These are phyloP conservation scores for Upupa epops DNA, from an alignment of 2,113 vertebrate genomes.

Conservation along the genomic window DNA sequence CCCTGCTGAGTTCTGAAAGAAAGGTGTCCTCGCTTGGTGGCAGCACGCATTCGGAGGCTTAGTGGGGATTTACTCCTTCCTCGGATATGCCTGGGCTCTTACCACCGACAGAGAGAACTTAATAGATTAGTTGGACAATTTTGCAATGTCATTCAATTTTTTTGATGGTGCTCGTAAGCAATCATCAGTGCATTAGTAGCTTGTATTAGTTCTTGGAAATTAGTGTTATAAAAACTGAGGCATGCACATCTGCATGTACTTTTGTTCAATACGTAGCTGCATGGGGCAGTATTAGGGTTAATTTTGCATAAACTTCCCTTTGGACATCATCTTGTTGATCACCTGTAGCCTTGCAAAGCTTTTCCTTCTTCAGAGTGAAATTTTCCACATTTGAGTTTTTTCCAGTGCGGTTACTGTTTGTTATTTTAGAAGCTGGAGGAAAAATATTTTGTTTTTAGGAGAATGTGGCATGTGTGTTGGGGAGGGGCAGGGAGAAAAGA, in stretches of 20 bases:
- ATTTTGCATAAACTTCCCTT: neutral
- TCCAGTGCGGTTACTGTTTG: neutral
- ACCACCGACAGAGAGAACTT: neutral
- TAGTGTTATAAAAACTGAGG: neutral
- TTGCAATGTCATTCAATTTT: neutral
- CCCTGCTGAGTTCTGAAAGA: neutral
- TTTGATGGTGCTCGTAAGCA: neutral
- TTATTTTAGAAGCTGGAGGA: constrained; percentile 15
- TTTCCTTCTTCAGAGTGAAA: constrained; percentile 15
- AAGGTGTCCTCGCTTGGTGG: neutral
- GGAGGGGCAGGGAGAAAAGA: neutral
- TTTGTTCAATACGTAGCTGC: neutral
- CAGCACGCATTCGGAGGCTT: neutral
- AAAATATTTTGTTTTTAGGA: neutral
- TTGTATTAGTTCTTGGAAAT: constrained; percentile 7
- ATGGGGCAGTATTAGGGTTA: neutral
- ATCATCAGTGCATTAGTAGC: neutral
- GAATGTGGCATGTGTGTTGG: neutral
- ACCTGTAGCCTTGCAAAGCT: neutral
- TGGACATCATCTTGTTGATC: neutral
- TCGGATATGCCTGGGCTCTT: neutral
- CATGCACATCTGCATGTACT: neutral
- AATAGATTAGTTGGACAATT: neutral
- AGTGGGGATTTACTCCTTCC: neutral
- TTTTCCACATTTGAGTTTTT: constrained; percentile 19